These are phyloP conservation scores for Chaetophractus vellerosus DNA, from an alignment of 2,797 vertebrate species.

Conservation along the genomic window DNA sequence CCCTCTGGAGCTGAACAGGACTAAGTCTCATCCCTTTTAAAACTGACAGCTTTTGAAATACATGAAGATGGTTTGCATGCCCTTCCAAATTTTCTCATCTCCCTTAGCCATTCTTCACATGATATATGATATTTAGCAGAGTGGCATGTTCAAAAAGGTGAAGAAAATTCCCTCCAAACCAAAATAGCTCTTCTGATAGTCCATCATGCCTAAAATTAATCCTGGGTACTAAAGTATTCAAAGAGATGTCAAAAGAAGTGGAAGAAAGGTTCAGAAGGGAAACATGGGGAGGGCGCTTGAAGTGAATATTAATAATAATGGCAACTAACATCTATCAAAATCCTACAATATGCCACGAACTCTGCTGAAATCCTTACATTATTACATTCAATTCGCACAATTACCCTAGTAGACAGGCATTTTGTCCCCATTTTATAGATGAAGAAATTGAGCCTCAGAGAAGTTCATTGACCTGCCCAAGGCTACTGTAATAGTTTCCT, in stretches of 20 bases:
- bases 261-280: conserved; percentile 83
- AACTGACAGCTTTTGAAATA: conserved; percentile 55
- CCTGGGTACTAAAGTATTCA: conserved; percentile 81
- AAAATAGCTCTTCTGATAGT: conserved; percentile 80
- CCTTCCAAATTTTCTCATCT: conserved; percentile 68
- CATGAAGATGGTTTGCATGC: neutral
- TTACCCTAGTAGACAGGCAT: neutral
- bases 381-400: conserved; percentile 11
- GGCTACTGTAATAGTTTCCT: no score
- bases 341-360: conserved; percentile 44
- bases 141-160: conserved; percentile 70
- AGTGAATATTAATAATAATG: conserved; percentile 81
- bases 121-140: conserved; percentile 68
- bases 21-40: neutral
- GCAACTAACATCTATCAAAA: conserved; percentile 81
- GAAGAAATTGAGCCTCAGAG: neutral
- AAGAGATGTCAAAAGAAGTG: conserved; percentile 81
- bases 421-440: conserved; percentile 29
- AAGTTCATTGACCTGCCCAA: neutral
- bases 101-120: conserved; percentile 73
- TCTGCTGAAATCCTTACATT: conserved; percentile 52
- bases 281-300: conserved; percentile 80
- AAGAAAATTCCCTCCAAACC: conserved; percentile 72
- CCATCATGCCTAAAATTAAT: conserved; percentile 79
- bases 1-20: conserved; percentile 6